phyloP scores from a whole-genome alignment of 1,140 invertebrate genomes.

The Listronotus bonariensis region DNA sequence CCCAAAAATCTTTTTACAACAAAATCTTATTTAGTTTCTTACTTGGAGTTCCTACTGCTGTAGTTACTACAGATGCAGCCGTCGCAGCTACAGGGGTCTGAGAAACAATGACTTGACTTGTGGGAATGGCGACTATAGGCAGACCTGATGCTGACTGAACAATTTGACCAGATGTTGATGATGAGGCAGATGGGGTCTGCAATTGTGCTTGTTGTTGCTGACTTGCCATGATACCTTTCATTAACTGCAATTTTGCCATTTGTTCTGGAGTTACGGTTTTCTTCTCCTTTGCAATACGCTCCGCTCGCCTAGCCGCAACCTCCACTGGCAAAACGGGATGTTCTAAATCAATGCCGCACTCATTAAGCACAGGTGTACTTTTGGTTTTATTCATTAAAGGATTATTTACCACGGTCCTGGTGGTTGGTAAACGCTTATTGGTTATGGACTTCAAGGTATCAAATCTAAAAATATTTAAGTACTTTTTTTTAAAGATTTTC shows the following conservation, averaged over 20 bases:
- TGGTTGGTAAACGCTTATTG: conserved; percentile 64
- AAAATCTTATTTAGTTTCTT: conserved; percentile 4
- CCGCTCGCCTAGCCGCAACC: conserved; percentile 81
- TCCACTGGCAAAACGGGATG: conserved; percentile 81
- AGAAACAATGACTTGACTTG: conserved; percentile 24
- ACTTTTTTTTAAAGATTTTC: not conserved
- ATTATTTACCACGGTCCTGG: conserved; percentile 72
- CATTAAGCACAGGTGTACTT: conserved; percentile 78
- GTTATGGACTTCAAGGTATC: conserved; percentile 73
- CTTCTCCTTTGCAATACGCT: conserved; percentile 83
- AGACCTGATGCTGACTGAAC: conserved; percentile 19
- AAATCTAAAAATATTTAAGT: conserved; percentile 60
- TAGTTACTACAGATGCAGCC: conserved; percentile 54
- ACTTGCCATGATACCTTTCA: conserved; percentile 49
- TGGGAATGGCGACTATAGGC: conserved; percentile 10
- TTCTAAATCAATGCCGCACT: conserved; percentile 86
- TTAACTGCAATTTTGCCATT: conserved; percentile 47
- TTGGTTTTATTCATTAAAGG: conserved; percentile 80
- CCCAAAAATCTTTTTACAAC: too few relatives aligned
- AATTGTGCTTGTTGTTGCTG: conserved; percentile 42
- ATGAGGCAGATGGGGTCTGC: conserved; percentile 8
- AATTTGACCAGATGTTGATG: conserved; percentile 3
- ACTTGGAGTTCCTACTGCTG: conserved; percentile 53
- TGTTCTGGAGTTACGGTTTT: conserved; percentile 55
- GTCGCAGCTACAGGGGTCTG: conserved; percentile 41